Evolutionary conservation across 2,797 vertebrate species (phyloP).

Genomic region (Streptopelia turtur): DNA sequence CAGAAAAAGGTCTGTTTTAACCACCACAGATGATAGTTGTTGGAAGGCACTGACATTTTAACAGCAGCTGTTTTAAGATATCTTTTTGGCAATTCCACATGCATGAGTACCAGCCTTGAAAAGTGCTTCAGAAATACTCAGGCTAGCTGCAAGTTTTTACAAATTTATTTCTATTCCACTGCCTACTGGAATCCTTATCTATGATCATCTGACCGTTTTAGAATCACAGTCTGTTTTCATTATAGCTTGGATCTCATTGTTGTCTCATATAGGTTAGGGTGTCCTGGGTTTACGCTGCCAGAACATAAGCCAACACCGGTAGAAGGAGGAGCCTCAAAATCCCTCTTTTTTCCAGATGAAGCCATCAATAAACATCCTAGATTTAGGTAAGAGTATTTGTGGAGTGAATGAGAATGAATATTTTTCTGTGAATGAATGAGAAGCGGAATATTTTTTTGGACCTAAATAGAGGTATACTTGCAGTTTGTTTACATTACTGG

Average conservation of each 20-base stretch:
- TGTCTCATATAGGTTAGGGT: conserved; percentile 87
- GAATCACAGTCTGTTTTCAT: background rate
- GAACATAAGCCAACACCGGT: conserved; percentile 87
- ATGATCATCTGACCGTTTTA: background rate
- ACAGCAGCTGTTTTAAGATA: background rate
- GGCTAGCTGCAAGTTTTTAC: background rate
- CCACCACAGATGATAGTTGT: background rate
- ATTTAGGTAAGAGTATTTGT: conserved; percentile 85
- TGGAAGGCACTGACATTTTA: background rate
- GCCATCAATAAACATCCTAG: conserved; percentile 95
- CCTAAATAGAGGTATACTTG: background rate
- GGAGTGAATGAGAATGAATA: background rate
- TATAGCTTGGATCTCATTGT: conserved; percentile 42
- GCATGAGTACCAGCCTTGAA: background rate
- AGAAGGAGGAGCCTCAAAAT: conserved; percentile 92
- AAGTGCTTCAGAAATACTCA: background rate
- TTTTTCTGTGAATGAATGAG: background rate
- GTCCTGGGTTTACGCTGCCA: conserved; percentile 91
- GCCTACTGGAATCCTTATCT: background rate
- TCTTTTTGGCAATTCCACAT: background rate
- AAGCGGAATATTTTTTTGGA: background rate
- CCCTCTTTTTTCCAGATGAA: conserved; percentile 96
- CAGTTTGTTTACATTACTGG: background rate
- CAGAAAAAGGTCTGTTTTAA: background rate
- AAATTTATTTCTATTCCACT: background rate